phyloP scores from a whole-genome alignment of 2,888 invertebrate species.

The Dascillus cervinus region DNA sequence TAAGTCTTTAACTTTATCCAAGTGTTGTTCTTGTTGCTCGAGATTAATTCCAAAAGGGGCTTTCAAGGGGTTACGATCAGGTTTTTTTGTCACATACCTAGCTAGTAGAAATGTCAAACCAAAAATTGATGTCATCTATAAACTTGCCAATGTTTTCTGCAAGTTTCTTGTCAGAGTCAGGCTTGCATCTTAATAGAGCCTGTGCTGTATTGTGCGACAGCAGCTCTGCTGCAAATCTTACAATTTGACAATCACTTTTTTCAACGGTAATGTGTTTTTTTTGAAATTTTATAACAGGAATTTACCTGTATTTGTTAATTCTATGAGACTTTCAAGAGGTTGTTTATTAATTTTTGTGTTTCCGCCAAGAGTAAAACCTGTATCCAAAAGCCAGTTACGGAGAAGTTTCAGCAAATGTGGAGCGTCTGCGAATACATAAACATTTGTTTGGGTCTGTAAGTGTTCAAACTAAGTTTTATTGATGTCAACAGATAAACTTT shows the following conservation, averaged over 20 bases:
- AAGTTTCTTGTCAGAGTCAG: conserved; percentile 6
- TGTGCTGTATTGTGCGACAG: conserved; percentile 18
- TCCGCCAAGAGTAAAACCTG: conserved; percentile 14
- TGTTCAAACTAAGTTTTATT: conserved; percentile 20
- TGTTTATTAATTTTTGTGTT: conserved; percentile 3
- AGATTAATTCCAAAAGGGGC: conserved; percentile 5
- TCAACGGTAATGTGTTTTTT: conserved; percentile 14
- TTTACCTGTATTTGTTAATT: conserved; percentile 6
- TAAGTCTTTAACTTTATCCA: conserved; percentile 3
- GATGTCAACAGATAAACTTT: conserved; percentile 16
- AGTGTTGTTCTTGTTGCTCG: conserved; percentile 5
- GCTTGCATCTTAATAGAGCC: conserved; percentile 14
- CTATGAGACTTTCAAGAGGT: conserved; percentile 2
- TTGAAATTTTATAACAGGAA: conserved; percentile 12
- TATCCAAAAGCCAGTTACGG: conserved; percentile 21
- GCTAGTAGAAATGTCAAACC: conserved; percentile 19
- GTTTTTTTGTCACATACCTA: no score
- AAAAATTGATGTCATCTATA: conserved; percentile 17
- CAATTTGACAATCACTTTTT: conserved; percentile 16
- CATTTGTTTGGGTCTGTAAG: conserved; percentile 12
- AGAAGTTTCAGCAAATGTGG: conserved; percentile 19
- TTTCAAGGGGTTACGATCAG: conserved; percentile 10
- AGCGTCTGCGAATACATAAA: conserved; percentile 21
- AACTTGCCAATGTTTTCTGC: conserved; percentile 12
- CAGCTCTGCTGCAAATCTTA: conserved; percentile 17